Conservation (phyloP, 2,797 vertebrate species). For the Erithacus rubecula region DNA sequence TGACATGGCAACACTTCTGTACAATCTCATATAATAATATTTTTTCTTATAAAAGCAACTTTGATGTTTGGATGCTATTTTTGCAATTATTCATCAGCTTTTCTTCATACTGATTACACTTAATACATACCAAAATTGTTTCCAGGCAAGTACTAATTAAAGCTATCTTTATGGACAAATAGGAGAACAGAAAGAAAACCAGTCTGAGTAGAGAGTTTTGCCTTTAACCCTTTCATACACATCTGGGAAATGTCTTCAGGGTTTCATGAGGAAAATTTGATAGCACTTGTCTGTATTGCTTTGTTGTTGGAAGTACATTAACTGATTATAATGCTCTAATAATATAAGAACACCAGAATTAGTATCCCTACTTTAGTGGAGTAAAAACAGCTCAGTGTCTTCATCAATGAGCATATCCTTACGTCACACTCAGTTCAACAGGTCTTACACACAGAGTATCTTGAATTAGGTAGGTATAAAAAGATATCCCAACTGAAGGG, state of each 20-base stretch:
- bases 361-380: neutral
- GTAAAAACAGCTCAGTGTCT: neutral
- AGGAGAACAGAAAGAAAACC: conserved; percentile 20
- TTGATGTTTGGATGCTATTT: conserved; percentile 53
- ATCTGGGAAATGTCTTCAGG: neutral
- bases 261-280: neutral
- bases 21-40: neutral
- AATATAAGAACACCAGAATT: neutral
- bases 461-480: neutral
- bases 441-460: neutral
- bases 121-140: conserved; percentile 53
- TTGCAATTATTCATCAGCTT: conserved; percentile 61
- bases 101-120: conserved; percentile 61
- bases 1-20: neutral
- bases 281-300: neutral
- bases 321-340: neutral
- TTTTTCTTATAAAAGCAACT: conserved; percentile 32
- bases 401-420: neutral
- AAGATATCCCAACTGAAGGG: neutral
- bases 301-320: neutral
- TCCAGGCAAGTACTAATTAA: conserved; percentile 53
- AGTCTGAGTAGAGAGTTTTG: neutral
- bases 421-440: neutral
- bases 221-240: conserved; percentile 26
- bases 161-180: conserved; percentile 63